phyloP scores from a whole-genome alignment of 1,140 invertebrate species.

The Popillia japonica region DNA sequence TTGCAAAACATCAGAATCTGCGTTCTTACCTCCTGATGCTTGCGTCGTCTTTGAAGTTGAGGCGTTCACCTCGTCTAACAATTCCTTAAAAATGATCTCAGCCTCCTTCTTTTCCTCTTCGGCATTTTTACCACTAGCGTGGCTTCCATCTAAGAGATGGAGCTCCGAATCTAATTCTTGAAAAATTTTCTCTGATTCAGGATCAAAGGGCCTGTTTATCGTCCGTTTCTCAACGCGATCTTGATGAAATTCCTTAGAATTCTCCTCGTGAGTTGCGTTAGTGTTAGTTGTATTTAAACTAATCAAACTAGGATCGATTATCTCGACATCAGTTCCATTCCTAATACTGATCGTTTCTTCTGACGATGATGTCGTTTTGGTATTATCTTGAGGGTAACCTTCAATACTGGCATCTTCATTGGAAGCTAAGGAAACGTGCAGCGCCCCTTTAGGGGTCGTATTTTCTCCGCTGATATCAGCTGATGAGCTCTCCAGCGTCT shows the following conservation, averaged over 20 bases:
- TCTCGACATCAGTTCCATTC: constrained; percentile 45
- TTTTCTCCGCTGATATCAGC: constrained; percentile 52
- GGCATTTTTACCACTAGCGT: constrained; percentile 14
- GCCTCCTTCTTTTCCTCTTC: constrained; percentile 51
- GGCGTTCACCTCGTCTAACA: constrained; percentile 51
- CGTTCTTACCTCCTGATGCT: background rate
- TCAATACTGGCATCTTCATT: constrained; percentile 54
- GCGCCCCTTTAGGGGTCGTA: constrained; percentile 47
- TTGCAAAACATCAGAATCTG: constrained; percentile 46
- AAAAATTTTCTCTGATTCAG: constrained; percentile 49
- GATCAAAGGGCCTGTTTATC: background rate
- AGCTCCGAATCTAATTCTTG: constrained; percentile 51
- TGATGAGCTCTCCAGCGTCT: constrained; percentile 51
- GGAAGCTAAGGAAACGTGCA: constrained; percentile 42
- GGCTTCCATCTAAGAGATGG: constrained; percentile 39
- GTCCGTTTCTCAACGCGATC: constrained; percentile 40
- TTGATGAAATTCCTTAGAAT: constrained; percentile 44
- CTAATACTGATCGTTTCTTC: background rate
- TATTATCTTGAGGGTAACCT: background rate
- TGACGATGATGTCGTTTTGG: background rate
- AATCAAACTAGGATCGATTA: constrained; percentile 41
- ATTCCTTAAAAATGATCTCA: constrained; percentile 54
- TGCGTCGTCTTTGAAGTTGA: constrained; percentile 46
- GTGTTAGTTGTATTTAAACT: background rate
- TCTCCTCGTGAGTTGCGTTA: constrained; percentile 42